Percentiles rank a stretch among this genome's conserved stretches.
Evolutionary conservation across 2,888 invertebrate genomes (phyloP).

Genomic region (Bellardia bayeri): DNA sequence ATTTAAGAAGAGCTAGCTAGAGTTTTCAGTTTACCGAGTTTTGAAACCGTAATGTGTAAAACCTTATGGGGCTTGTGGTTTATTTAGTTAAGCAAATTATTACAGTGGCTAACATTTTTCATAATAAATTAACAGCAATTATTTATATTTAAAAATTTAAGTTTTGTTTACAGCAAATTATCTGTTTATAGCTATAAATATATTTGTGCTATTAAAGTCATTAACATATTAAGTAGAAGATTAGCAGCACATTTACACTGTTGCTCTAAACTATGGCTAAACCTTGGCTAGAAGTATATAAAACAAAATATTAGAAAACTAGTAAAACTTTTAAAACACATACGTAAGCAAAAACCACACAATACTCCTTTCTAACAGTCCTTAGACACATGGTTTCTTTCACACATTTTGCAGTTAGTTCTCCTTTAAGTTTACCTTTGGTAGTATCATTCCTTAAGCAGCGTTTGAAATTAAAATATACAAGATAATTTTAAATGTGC

Average conservation of each 20-base stretch:
- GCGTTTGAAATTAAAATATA: constrained; percentile 4
- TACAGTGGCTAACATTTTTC: no score
- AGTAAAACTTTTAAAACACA: background rate
- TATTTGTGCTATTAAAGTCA: constrained; percentile 74
- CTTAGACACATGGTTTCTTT: background rate
- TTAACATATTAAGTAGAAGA: constrained; percentile 78
- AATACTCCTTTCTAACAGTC: background rate
- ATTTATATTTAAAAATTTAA: background rate
- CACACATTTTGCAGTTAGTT: background rate
- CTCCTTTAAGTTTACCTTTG: background rate
- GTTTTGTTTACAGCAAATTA: background rate
- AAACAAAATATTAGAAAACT: background rate
- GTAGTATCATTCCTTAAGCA: background rate
- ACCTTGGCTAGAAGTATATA: background rate
- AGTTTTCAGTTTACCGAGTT: no score
- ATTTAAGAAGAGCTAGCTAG: no score
- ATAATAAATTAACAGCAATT: no score
- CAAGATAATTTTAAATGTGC: constrained; percentile 58
- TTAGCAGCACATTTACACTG: constrained; percentile 69
- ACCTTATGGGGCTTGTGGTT: no score
- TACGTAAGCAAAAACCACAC: background rate
- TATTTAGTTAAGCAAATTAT: no score
- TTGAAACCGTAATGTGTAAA: no score
- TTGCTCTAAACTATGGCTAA: constrained; percentile 26
- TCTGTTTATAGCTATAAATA: constrained; percentile 73